phyloP scores from a whole-genome alignment of 1,140 invertebrate genomes.

The Eciton burchellii region DNA sequence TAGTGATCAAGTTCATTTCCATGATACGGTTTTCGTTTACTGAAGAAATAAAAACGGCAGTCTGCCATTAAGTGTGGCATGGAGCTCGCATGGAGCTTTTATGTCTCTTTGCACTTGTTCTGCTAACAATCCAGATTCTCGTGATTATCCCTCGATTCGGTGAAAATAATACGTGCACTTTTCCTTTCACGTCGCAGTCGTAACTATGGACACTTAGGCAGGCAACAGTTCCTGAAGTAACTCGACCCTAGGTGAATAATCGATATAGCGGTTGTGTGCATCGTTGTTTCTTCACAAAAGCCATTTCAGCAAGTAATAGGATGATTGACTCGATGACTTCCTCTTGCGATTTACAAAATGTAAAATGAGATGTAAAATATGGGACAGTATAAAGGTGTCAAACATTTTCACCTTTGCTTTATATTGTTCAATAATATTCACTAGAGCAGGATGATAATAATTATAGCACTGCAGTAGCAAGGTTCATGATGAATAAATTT shows the following conservation, averaged over 20 bases:
- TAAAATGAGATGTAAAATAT: not conserved
- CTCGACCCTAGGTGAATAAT: conserved; percentile 59
- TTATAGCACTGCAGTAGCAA: no score
- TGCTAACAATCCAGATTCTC: not conserved
- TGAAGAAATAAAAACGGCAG: not conserved
- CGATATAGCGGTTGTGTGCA: conserved; percentile 65
- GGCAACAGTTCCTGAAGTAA: conserved; percentile 64
- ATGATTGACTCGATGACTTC: not conserved
- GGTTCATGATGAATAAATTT: no score
- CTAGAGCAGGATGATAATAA: no score
- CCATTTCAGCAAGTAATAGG: conserved; percentile 13
- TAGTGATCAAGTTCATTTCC: not conserved
- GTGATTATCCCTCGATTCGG: not conserved
- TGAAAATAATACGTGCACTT: not conserved
- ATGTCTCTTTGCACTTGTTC: not conserved
- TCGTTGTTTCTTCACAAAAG: conserved; percentile 47
- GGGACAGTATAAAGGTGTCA: not conserved
- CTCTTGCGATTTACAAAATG: conserved; percentile 4
- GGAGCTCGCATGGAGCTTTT: not conserved
- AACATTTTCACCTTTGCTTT: not conserved
- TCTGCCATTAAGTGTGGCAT: not conserved
- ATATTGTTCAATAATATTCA: no score
- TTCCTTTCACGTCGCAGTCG: conserved; percentile 56
- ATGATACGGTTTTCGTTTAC: conserved; percentile 6
- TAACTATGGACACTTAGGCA: conserved; percentile 65